A percentile compares a stretch with the other conserved stretches of the same genome.
phyloP scores from a whole-genome alignment of 2,888 invertebrate genomes.

The Heteromurus nitidus region DNA sequence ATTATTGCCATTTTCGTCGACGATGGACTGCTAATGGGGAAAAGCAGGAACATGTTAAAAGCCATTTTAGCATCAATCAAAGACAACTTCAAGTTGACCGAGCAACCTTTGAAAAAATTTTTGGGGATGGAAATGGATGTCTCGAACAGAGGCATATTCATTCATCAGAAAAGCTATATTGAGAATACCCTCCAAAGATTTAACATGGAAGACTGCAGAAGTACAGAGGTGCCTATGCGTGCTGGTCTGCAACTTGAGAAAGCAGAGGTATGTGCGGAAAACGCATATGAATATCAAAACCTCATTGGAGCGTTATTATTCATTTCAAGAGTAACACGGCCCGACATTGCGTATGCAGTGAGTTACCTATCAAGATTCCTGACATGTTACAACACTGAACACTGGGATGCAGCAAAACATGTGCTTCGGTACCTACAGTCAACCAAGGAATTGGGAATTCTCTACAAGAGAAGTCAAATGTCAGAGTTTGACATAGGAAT shows the following conservation, averaged over 20 bases:
- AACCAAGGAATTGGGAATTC: constrained; percentile 69
- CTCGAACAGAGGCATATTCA: constrained; percentile 29
- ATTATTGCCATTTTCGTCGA: constrained; percentile 36
- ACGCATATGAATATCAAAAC: constrained; percentile 62
- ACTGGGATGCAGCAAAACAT: constrained; percentile 66
- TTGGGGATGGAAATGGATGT: constrained; percentile 41
- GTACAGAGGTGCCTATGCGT: constrained; percentile 40
- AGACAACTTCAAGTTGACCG: constrained; percentile 31
- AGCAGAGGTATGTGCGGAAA: neutral
- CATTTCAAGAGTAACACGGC: constrained; percentile 66
- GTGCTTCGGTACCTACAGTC: constrained; percentile 73
- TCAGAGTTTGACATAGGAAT: neutral
- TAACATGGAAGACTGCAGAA: constrained; percentile 53
- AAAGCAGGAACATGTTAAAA: neutral
- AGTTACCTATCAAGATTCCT: constrained; percentile 68
- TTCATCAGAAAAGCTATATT: constrained; percentile 51
- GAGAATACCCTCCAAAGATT: constrained; percentile 35
- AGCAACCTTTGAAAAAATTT: constrained; percentile 29
- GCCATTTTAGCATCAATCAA: neutral
- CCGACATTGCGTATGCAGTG: constrained; percentile 70
- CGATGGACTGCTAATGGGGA: constrained; percentile 24
- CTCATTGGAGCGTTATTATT: constrained; percentile 71
- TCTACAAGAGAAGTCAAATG: constrained; percentile 46
- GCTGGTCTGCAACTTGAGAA: constrained; percentile 6
- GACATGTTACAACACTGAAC: constrained; percentile 60